Evolutionary conservation across 30 jellyfish, hydroid and myxozoan species (phyloP).

Genomic region (Turritopsis rubra): DNA sequence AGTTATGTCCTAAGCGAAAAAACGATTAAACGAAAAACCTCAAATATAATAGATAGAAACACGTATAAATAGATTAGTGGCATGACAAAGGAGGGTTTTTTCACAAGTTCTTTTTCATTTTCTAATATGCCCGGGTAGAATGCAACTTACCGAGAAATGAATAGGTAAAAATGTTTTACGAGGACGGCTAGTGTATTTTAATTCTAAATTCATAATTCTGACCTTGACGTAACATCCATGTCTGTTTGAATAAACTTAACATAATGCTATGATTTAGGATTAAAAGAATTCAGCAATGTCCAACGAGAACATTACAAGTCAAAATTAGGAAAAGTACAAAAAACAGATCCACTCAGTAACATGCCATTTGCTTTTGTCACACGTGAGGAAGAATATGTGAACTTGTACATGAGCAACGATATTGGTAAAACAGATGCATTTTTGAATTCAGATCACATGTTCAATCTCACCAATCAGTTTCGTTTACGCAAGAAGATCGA

Average conservation of each 20-base stretch:
- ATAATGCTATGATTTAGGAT: background rate
- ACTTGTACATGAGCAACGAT: background rate
- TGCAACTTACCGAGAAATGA: too few relatives aligned
- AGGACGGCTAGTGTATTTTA: too few relatives aligned
- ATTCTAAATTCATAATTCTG: too few relatives aligned
- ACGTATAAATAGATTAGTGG: too few relatives aligned
- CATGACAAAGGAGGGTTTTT: too few relatives aligned
- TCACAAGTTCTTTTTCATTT: too few relatives aligned
- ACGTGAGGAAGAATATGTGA: background rate
- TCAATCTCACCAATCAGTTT: background rate
- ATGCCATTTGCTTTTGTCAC: background rate
- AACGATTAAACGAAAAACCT: too few relatives aligned
- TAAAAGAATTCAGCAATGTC: background rate
- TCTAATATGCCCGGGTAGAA: too few relatives aligned
- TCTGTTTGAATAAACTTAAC: background rate
- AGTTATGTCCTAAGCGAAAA: too few relatives aligned
- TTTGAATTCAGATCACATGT: background rate
- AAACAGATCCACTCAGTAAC: background rate
- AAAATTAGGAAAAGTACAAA: background rate
- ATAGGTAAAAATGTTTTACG: too few relatives aligned
- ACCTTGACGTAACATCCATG: too few relatives aligned
- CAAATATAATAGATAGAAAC: background rate
- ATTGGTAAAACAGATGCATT: background rate
- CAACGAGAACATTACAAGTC: background rate
- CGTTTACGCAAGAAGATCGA: background rate